Base-by-base conservation (phyloP, 1,140 invertebrate species). In the Leptinotarsa texana region DNA sequence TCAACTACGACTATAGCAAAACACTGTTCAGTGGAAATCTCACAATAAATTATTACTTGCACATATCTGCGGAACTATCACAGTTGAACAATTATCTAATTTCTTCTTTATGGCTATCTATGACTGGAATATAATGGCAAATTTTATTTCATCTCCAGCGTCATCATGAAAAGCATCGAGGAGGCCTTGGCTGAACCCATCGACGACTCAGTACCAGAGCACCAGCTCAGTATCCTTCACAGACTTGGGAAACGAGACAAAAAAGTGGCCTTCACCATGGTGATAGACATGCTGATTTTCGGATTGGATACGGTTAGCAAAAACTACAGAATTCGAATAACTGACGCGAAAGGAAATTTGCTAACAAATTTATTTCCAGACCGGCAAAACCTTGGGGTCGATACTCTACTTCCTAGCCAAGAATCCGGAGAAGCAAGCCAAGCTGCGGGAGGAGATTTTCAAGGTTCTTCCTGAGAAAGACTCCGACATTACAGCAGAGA, bases 221-320 rank as follows among this genome's bases (percentile, higher is more conserved):
- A 82, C 11, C 81, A 87, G 21, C 80, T 82, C 49, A 89, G 87
- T 80, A 85, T 92, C 66, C 80, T 92, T 24, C 88, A 90, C 76
- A 89, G 88, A 79, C 77, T 88, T 63, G 81, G 88, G 8, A 86
- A 82, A 78, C 88, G 88, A 18, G 87, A 89, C 78, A 85, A 87
- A 78, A 85, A 85, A 82, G 85, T 87, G 33, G 90, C 91, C 2
- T 79, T 87, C n/a, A 86, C 89, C 3, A 92, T 94, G 89, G 90
- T 91, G 4, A 86, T 89, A 74, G 93, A 95, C 82, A 91, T 93
- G 88, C 74, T 95, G 24, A 87, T 92, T 71, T 92, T 91, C 18
- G 93, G 93, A 66, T 89, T 94, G 42, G 93, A 95, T 85, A 94
- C 92, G 77, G 92, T 93, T 85, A 86, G 33, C 51, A 5, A 18